phyloP scores from a whole-genome alignment of 1,140 invertebrate species.

The Magallana angulata region DNA sequence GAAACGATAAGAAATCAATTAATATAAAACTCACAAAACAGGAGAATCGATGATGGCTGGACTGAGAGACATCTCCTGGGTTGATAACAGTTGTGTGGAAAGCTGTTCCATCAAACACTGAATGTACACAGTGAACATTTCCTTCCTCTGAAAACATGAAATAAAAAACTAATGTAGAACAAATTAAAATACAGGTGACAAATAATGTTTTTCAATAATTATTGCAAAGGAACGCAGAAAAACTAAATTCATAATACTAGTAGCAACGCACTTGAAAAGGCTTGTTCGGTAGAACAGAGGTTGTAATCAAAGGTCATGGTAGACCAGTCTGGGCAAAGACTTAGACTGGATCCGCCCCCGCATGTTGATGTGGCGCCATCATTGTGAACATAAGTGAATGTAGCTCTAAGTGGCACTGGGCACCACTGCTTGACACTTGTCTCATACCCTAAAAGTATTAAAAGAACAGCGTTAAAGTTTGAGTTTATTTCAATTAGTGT shows the following conservation, averaged over 20 bases:
- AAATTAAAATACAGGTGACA: not conserved
- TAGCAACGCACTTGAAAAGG: constrained; percentile 23
- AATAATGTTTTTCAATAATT: no score
- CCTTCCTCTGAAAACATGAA: constrained; percentile 31
- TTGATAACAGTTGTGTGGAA: constrained; percentile 36
- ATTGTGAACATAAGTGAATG: constrained; percentile 49
- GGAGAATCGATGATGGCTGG: constrained; percentile 32
- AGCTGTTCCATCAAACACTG: constrained; percentile 5
- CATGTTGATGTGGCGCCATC: constrained; percentile 44
- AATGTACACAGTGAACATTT: constrained; percentile 6
- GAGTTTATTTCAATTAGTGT: no score
- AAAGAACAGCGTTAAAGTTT: not conserved
- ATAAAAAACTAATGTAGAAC: not conserved
- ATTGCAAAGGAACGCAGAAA: no score
- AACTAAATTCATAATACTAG: no score
- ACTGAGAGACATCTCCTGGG: not conserved
- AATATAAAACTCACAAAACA: constrained; percentile 11
- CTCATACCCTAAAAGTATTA: constrained; percentile 42
- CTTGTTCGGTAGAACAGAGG: constrained; percentile 44
- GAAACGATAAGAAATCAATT: no score
- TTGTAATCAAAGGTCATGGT: constrained; percentile 53
- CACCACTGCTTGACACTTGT: constrained; percentile 39
- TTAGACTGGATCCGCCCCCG: constrained; percentile 14
- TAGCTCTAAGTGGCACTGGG: constrained; percentile 37
- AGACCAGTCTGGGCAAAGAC: constrained; percentile 45